Conservation (phyloP, 2,797 vertebrate genomes). For the Aldrovandia affinis region DNA sequence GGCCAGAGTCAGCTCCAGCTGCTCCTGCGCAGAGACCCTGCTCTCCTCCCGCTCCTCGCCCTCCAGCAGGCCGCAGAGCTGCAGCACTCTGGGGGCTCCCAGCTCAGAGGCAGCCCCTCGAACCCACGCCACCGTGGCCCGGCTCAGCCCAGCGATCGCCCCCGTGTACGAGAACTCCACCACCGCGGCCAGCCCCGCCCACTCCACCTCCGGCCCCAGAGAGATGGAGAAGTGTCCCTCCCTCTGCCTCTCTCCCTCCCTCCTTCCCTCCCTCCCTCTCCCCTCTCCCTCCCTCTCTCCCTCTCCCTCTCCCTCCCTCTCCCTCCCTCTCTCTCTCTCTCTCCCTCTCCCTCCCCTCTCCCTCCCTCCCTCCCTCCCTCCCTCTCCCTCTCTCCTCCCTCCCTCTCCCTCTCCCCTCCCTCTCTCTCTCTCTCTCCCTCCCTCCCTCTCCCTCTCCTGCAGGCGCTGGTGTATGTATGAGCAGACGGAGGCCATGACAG, state of each 20-base stretch:
- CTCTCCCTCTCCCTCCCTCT: neutral
- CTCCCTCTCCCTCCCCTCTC: neutral
- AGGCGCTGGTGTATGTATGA: constrained; percentile 48
- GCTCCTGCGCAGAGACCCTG: constrained; percentile 39
- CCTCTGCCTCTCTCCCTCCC: neutral
- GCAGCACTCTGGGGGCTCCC: constrained; percentile 56
- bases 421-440: too few species aligned
- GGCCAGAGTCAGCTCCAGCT: constrained; percentile 58
- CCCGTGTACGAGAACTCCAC: constrained; percentile 77
- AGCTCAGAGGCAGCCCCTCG: constrained; percentile 59
- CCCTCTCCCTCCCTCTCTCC: too few species aligned
- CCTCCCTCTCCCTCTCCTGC: neutral
- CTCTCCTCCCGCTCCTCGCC: constrained; percentile 18
- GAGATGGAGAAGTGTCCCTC: constrained; percentile 32
- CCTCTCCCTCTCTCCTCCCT: too few species aligned
- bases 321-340: neutral
- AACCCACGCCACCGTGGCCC: constrained; percentile 40
- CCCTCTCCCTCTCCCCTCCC: too few species aligned
- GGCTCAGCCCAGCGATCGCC: constrained; percentile 45
- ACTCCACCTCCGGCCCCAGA: constrained; percentile 58
- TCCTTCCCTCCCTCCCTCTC: neutral
- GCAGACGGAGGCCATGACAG: constrained; percentile 72
- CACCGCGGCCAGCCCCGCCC: constrained; percentile 61
- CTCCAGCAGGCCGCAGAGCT: constrained; percentile 51
- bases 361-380: neutral